These are phyloP conservation scores for Condylostylus longicornis DNA, from an alignment of 1,140 invertebrate species.

Conservation along the genomic window DNA sequence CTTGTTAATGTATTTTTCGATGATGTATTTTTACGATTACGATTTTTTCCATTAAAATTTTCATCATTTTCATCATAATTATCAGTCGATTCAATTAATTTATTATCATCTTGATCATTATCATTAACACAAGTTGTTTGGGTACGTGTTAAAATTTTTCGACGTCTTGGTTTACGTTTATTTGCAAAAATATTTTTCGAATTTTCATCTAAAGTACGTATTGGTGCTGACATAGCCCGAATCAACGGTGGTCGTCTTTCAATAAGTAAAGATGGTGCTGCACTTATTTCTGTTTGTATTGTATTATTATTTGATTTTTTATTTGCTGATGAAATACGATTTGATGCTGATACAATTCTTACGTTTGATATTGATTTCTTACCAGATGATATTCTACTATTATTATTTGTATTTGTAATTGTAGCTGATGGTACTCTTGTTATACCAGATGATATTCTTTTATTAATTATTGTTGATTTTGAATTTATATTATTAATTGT, in stretches of 20 bases:
- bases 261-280: constrained; percentile 17
- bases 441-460: too few species aligned
- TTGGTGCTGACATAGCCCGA: constrained; percentile 31
- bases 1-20: constrained; percentile 16
- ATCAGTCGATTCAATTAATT: neutral
- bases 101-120: neutral
- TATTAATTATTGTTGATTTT: too few species aligned
- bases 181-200: constrained; percentile 18
- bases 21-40: neutral
- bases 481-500: too few species aligned
- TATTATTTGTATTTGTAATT: too few species aligned
- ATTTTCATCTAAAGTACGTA: constrained; percentile 23
- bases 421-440: too few species aligned
- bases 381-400: too few species aligned
- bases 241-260: constrained; percentile 26
- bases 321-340: too few species aligned
- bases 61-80: neutral
- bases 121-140: constrained; percentile 9
- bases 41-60: constrained; percentile 12
- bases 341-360: too few species aligned
- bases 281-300: too few species aligned
- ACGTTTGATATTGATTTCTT: too few species aligned
- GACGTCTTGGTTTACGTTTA: constrained; percentile 23
- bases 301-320: too few species aligned
- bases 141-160: constrained; percentile 22